Evolutionary conservation across 2,888 invertebrate genomes (phyloP).

Genomic region (Drosophila cognata): DNA sequence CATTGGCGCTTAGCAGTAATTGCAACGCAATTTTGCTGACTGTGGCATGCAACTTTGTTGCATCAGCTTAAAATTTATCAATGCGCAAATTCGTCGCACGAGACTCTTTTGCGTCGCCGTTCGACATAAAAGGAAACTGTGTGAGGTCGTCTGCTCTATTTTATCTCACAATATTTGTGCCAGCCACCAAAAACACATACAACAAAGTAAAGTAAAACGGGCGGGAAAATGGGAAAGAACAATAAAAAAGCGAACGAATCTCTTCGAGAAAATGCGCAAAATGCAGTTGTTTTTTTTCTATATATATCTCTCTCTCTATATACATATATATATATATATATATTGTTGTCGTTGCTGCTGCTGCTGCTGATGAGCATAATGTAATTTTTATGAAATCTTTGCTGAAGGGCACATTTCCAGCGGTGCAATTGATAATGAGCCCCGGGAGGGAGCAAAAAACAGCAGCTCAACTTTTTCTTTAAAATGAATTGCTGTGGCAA

Average conservation of each 20-base stretch:
- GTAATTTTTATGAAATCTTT: conserved; percentile 66
- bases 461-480: conserved; percentile 20
- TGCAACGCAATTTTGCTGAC: conserved; percentile 77
- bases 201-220: conserved; percentile 3
- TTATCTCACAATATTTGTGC: conserved; percentile 65
- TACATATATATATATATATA: not conserved
- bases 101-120: conserved; percentile 73
- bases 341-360: conserved; percentile 11
- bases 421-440: conserved; percentile 72
- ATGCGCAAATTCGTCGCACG: conserved; percentile 64
- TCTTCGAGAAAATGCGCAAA: conserved; percentile 44
- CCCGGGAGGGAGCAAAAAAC: conserved; percentile 26
- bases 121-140: conserved; percentile 73
- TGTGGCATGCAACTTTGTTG: conserved; percentile 74
- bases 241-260: conserved; percentile 8
- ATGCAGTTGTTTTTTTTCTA: conserved; percentile 30
- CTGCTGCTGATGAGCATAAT: conserved; percentile 36
- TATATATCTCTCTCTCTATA: accelerated
- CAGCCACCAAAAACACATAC: conserved; percentile 58
- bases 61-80: conserved; percentile 73
- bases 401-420: conserved; percentile 42
- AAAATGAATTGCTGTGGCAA: conserved; percentile 24
- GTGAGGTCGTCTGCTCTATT: conserved; percentile 77
- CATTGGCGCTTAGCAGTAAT: conserved; percentile 53
- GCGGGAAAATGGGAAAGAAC: not conserved